These are phyloP conservation scores for Sminthopsis crassicaudata DNA, from an alignment of 2,113 vertebrate genomes.

Conservation along the genomic window DNA sequence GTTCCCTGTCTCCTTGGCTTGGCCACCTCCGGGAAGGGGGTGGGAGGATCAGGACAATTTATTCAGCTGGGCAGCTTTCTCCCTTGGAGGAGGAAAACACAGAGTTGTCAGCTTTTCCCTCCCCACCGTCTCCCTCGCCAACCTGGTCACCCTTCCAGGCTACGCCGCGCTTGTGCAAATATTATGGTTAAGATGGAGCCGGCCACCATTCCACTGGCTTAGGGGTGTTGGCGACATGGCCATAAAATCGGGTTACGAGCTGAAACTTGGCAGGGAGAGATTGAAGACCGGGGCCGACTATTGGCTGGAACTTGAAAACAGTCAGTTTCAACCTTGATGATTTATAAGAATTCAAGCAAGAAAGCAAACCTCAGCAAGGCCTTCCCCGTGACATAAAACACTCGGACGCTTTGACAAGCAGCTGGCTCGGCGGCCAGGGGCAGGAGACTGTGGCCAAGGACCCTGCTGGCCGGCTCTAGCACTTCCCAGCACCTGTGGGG, in stretches of 20 bases:
- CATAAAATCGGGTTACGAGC: slow-evolving; percentile 48
- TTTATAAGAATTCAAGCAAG: slow-evolving; percentile 48
- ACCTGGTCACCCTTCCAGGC: slow-evolving; percentile 45
- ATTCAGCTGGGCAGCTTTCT: slow-evolving; percentile 15
- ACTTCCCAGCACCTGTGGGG: background rate
- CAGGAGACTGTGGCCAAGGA: background rate
- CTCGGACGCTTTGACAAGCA: slow-evolving; percentile 8
- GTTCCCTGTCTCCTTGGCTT: background rate
- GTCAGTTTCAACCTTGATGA: slow-evolving; percentile 55
- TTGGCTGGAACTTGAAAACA: slow-evolving; percentile 58
- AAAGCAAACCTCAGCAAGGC: slow-evolving; percentile 51
- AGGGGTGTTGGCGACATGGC: slow-evolving; percentile 15
- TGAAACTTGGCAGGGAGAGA: slow-evolving; percentile 50
- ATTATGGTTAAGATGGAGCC: slow-evolving; percentile 47
- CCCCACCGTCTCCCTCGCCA: slow-evolving; percentile 24
- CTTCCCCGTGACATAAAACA: slow-evolving; percentile 39
- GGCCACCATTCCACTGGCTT: slow-evolving; percentile 50
- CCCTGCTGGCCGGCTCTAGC: background rate
- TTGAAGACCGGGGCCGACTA: slow-evolving; percentile 13
- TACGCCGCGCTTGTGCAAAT: slow-evolving; percentile 59
- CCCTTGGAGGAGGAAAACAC: slow-evolving; percentile 8
- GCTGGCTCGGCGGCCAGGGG: background rate
- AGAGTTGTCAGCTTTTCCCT: background rate
- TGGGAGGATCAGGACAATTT: slow-evolving; percentile 8
- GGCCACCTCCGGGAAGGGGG: background rate